Base-by-base conservation (phyloP, 1,140 invertebrate species). In the Platyura marginata region DNA sequence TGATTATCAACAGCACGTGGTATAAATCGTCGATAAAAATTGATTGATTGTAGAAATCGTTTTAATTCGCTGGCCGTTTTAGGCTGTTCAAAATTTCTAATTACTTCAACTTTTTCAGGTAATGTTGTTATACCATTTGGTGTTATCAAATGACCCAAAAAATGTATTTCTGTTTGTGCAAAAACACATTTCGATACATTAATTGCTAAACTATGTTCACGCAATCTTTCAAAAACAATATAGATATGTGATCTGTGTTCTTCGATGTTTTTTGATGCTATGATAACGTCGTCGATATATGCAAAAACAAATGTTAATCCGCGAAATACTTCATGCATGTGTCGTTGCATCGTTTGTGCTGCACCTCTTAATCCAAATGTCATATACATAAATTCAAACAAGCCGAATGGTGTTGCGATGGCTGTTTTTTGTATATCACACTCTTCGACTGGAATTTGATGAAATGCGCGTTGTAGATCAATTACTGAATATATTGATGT, bases 221-320 rank as follows among this genome's bases (percentile, higher is more conserved):
- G 33, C 11, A 56, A 35, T 22, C 49, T 32, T n/a, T 40, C 15
- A 34, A 56, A 55, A 4, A 57, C 35, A 16, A 33, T 29, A n/a
- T 45, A 21, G 9, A 56, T 44, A 37, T 62, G 51, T 35, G 44
- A 4, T 0, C 40, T n/a, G 44, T 64, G 57, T 40, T 61, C 48
- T 25, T 54, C 45, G 22, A 44, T 38, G 35, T 44, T 45, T 35
- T 40, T 46, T 1, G 55, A 62, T 37, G 52, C 64, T 3, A 73
- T 49, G 3, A 72, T 50, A 23, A 76, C 59, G 48, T 74, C 71
- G 46, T 74, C 71, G 32, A 47, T 21, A 32, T 46, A 54, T 2
- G 34, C 37, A 42, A 54, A 61, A 13, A n/a, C n/a, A n/a, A n/a
- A n/a, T 4, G 50, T 59, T 54, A 60, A 48, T 10, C 42, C 52